These are phyloP conservation scores for Chloroceryle inda DNA, from an alignment of 2,797 vertebrate genomes.

Conservation along the genomic window DNA sequence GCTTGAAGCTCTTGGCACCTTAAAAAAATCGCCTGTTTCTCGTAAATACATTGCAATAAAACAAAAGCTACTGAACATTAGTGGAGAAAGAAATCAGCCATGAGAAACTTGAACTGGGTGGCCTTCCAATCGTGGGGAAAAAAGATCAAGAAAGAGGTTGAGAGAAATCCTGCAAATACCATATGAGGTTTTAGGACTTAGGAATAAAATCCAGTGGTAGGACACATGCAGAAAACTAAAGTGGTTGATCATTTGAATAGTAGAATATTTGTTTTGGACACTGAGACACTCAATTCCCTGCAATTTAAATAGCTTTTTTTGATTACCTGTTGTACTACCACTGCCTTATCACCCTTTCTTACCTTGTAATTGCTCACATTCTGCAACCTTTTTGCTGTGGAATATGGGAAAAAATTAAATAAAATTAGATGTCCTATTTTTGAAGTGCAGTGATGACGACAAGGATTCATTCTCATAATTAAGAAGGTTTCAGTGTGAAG, in stretches of 20 bases:
- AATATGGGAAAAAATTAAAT: neutral
- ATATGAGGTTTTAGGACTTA: neutral
- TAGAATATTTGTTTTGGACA: neutral
- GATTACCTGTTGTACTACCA: neutral
- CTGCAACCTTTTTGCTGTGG: neutral
- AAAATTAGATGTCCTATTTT: neutral
- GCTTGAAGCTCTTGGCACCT: constrained; percentile 65
- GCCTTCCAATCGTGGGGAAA: constrained; percentile 23
- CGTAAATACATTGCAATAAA: constrained; percentile 75
- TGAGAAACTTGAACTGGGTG: constrained; percentile 41
- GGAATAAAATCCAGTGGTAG: neutral
- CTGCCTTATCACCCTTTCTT: neutral
- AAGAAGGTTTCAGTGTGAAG: neutral
- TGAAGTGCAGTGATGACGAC: neutral
- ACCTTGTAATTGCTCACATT: neutral
- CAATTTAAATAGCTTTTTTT: neutral
- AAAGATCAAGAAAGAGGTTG: neutral
- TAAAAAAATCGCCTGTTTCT: constrained; percentile 61
- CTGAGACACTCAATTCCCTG: accelerated
- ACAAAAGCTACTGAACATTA: constrained; percentile 65
- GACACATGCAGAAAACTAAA: neutral
- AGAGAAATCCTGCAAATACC: constrained; percentile 42
- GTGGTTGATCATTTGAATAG: neutral
- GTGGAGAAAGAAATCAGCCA: constrained; percentile 52
- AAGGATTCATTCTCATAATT: neutral